Percentiles rank a stretch among this genome's conserved stretches.
phyloP scores from a whole-genome alignment of 2,888 invertebrate genomes.

The Drosophila parthenogenetica region DNA sequence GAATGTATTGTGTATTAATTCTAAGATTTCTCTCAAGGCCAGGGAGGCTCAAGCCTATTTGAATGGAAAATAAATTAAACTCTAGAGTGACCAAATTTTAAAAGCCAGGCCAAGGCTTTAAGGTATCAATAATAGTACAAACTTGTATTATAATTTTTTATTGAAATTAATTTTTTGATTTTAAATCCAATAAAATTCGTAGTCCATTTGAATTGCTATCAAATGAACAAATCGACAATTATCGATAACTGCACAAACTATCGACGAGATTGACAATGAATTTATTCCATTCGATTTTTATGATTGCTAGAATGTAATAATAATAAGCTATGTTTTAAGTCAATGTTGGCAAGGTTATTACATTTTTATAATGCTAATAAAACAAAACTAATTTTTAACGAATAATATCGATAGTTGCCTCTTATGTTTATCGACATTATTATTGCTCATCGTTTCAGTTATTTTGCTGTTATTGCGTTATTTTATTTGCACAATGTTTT shows the following conservation, averaged over 20 bases:
- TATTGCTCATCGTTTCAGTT: not conserved
- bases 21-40: constrained; percentile 22
- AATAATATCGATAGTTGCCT: not conserved
- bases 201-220: not conserved
- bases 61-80: constrained; percentile 8
- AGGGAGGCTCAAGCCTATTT: constrained; percentile 47
- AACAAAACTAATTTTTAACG: no score
- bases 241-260: not conserved
- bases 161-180: not conserved
- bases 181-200: no score
- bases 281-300: not conserved
- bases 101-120: constrained; percentile 6
- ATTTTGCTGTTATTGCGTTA: not conserved
- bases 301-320: no score
- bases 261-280: not conserved
- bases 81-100: not conserved
- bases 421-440: not conserved
- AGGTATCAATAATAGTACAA: not conserved
- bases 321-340: no score
- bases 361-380: no score
- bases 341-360: no score
- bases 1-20: not conserved
- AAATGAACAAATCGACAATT: not conserved
- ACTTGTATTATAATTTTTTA: not conserved
- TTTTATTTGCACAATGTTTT: constrained; percentile 19